phyloP scores from a whole-genome alignment of 2,113 vertebrate species.

The Paracyprichromis sp. region DNA sequence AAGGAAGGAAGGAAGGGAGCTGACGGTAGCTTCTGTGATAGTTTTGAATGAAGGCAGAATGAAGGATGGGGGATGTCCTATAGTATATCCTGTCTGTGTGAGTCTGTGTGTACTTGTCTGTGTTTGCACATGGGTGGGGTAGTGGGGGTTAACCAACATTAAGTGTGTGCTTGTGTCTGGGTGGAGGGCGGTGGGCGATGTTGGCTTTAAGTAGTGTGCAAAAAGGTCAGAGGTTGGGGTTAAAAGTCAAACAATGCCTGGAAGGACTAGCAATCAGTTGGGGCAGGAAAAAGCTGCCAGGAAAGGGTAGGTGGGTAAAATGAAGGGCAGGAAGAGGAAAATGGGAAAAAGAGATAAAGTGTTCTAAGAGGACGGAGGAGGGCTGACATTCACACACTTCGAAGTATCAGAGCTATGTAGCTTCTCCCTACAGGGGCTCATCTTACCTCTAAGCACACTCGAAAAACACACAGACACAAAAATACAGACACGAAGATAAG shows the following conservation, averaged over 20 bases:
- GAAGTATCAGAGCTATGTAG: slow-evolving; percentile 14
- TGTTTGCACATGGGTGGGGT: not conserved
- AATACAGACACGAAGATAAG: not conserved
- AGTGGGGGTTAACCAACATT: slow-evolving; percentile 41
- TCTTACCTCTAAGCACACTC: not conserved
- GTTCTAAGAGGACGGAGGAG: not conserved
- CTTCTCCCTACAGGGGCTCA: slow-evolving; percentile 2
- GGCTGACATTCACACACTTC: not conserved
- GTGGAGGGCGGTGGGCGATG: not conserved
- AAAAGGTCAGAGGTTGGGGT: slow-evolving; percentile 34
- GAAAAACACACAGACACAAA: not conserved
- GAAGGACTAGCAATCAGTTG: slow-evolving; percentile 37
- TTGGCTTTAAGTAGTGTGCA: not conserved
- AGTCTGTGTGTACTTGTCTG: not conserved
- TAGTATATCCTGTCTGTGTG: not conserved
- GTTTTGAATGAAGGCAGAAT: slow-evolving; percentile 39
- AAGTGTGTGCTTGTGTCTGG: slow-evolving; percentile 7
- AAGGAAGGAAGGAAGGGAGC: slow-evolving; percentile 8
- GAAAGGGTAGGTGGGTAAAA: slow-evolving; percentile 9
- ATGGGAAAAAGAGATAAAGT: not conserved
- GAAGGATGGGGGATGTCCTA: slow-evolving; percentile 17
- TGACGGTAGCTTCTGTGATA: slow-evolving; percentile 47
- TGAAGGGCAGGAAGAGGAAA: slow-evolving; percentile 36
- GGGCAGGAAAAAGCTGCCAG: slow-evolving; percentile 12
- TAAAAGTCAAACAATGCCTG: slow-evolving; percentile 44